These are phyloP conservation scores for Antheraea yamamai DNA, from an alignment of 2,888 invertebrate species.

Conservation along the genomic window DNA sequence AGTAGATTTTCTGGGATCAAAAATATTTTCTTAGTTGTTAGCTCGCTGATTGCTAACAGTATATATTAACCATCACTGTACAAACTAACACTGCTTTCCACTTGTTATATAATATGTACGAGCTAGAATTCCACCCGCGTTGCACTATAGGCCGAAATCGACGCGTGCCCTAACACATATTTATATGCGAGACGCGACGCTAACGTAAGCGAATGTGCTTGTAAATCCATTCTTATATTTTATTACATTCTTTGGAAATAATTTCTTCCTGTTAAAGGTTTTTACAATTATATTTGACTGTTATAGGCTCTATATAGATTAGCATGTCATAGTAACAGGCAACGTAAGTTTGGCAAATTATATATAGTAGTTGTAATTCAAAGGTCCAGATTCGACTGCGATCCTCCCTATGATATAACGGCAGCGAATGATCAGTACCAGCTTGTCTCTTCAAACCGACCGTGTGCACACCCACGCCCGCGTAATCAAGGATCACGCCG, in stretches of 20 bases:
- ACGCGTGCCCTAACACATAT: slow-evolving; percentile 22
- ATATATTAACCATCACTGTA: background rate
- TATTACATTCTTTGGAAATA: background rate
- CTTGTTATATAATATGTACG: background rate
- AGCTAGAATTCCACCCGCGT: slow-evolving; percentile 12
- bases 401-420: no score
- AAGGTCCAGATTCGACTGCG: no score
- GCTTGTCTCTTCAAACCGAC: no score
- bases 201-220: slow-evolving; percentile 37
- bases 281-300: background rate
- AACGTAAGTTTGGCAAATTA: no score
- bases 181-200: slow-evolving; percentile 34
- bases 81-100: background rate
- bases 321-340: no score
- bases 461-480: no score
- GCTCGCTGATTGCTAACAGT: background rate
- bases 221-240: slow-evolving; percentile 20
- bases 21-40: no score
- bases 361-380: no score
- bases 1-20: no score
- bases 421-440: no score
- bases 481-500: no score
- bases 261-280: background rate
- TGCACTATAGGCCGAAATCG: background rate
- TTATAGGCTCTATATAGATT: no score